A percentile compares a stretch with the other conserved stretches of the same genome.
These are phyloP conservation scores for Pterobdella sp. DNA, from an alignment of 2,888 invertebrate genomes.

Conservation along the genomic window DNA sequence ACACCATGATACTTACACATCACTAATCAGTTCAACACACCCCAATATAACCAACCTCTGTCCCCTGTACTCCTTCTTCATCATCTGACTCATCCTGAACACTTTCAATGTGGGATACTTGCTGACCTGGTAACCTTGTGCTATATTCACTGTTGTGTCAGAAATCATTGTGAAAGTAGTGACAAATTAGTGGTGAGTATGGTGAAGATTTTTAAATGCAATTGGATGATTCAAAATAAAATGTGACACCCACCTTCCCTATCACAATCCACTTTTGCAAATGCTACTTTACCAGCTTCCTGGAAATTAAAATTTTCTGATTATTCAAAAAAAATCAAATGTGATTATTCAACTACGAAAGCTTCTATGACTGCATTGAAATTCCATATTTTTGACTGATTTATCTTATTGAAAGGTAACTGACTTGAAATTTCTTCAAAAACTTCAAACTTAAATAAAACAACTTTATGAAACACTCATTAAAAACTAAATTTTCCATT, in stretches of 20 bases:
- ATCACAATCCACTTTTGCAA: slow-evolving; percentile 96
- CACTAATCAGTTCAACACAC: slow-evolving; percentile 3
- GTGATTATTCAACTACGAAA: too few relatives aligned
- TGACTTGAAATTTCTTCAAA: too few relatives aligned
- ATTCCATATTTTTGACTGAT: too few relatives aligned
- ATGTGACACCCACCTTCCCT: slow-evolving; percentile 61
- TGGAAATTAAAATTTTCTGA: slow-evolving; percentile 39
- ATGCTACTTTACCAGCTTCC: slow-evolving; percentile 69
- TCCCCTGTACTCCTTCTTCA: slow-evolving; percentile 62
- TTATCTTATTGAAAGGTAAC: too few relatives aligned
- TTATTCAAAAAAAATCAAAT: too few relatives aligned
- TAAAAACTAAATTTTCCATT: neutral
- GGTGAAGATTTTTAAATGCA: neutral
- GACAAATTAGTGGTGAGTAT: neutral
- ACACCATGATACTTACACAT: too few relatives aligned
- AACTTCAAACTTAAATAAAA: too few relatives aligned
- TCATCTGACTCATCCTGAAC: slow-evolving; percentile 59
- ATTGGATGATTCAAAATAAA: slow-evolving; percentile 9
- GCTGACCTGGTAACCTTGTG: slow-evolving; percentile 84
- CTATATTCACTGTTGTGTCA: slow-evolving; percentile 59
- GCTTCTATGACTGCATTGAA: too few relatives aligned
- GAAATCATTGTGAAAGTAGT: neutral
- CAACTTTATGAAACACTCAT: neutral
- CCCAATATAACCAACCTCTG: slow-evolving; percentile 63
- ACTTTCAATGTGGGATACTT: slow-evolving; percentile 97